Evolutionary conservation across 2,113 vertebrate genomes (phyloP), one percentile per base, ranked within the genome.

Genomic region (Planiliza haematocheilus): DNA sequence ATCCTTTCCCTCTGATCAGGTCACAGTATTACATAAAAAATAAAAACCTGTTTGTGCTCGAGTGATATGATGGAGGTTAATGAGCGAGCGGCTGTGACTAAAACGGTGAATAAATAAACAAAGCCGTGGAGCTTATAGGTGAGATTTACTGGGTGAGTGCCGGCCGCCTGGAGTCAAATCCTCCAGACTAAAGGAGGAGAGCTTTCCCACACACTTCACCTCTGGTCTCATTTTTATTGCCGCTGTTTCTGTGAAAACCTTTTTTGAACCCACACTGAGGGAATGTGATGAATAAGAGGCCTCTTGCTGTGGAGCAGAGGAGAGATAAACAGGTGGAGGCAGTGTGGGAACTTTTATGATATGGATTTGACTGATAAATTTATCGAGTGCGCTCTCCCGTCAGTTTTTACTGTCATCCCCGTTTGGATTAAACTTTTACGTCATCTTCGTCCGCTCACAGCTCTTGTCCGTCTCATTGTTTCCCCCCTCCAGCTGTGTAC

Each of bases 401-500:
- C 21, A 70, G 65, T 62, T 56, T 20, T 20, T 8, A 2, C 50
- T 48, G 53, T 37, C 51, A 16, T 38, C 65, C 39, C 58, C 72
- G 18, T 51, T 3, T 43, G 66, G 46, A 53, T 52, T 68, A 2
- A 45, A 64, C 39, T 53, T 53, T 21, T n/a, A n/a, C n/a, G n/a
- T n/a, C 46, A 21, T 65, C 36, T 30, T 18, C 21, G 4, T 45
- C 34, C 42, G 39, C 13, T 46, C 11, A 0, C 37, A 30, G 64
- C 50, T 56, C 34, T 21, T 1, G 60, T 42, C 41, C 58, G 62
- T 81, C 65, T 64, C 51, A 24, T 74, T 79, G 73, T 68, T 58
- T 45, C 51, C 53, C 65, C 39, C 48, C n/a, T n/a, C 52, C 82
- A 90, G 81, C 88, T 38, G 85, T 95, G 77, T 95, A 95, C 14